phyloP scores from a whole-genome alignment of 2,113 vertebrate species.

The Malurus elegans region DNA sequence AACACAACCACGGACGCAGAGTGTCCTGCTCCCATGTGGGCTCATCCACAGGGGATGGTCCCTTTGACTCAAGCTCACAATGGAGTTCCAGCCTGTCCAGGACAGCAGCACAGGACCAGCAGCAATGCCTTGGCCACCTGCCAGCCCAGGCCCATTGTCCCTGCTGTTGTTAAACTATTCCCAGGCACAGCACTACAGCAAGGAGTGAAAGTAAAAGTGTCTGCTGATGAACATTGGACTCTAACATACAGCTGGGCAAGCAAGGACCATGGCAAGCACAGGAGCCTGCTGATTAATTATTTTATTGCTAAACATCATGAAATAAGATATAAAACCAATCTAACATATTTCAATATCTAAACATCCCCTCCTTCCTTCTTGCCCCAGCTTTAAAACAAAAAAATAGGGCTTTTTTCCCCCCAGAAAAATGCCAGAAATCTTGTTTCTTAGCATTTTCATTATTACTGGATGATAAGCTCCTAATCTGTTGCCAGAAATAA shows the following conservation, averaged over 20 bases:
- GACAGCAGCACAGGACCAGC: background rate
- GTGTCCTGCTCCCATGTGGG: background rate
- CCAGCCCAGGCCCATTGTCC: background rate
- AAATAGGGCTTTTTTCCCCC: background rate
- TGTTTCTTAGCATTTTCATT: background rate
- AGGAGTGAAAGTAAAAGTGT: background rate
- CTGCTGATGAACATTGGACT: background rate
- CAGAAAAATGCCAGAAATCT: background rate
- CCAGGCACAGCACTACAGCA: background rate
- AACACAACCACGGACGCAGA: fast-evolving
- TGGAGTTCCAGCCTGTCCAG: background rate
- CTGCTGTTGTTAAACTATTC: background rate
- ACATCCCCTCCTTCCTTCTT: background rate
- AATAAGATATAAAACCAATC: background rate
- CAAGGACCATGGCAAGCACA: background rate
- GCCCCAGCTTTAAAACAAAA: background rate
- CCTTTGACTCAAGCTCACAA: background rate
- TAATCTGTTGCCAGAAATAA: background rate
- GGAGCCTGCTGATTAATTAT: background rate
- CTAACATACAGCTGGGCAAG: background rate
- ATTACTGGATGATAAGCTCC: background rate
- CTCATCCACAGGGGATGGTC: background rate
- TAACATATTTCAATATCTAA: fast-evolving
- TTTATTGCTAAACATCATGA: background rate
- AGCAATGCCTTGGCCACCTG: fast-evolving